Conservation (phyloP, 1,140 invertebrate species). For the Anoplophora glabripennis region DNA sequence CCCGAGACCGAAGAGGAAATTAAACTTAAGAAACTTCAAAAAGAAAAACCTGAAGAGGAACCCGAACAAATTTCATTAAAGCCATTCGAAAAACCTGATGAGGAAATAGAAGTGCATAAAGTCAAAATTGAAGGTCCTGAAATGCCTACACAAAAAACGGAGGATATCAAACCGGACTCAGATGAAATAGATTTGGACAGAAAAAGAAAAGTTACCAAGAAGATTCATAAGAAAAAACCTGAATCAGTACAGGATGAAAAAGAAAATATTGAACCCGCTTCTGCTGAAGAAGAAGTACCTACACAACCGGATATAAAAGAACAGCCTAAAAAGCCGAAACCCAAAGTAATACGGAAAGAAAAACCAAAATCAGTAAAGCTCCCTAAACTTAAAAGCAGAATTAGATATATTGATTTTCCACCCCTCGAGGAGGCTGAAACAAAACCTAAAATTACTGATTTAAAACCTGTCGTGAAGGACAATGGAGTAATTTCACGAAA, state of each 20-base stretch:
- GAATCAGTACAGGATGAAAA: neutral
- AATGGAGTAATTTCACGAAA: slow-evolving; percentile 68
- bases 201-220: too few species aligned
- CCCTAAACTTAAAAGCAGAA: slow-evolving; percentile 66
- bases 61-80: slow-evolving; percentile 17
- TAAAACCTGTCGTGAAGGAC: slow-evolving; percentile 55
- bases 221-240: slow-evolving; percentile 5
- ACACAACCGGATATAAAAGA: neutral
- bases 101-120: slow-evolving; percentile 5
- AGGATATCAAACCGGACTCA: slow-evolving; percentile 3
- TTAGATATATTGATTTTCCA: slow-evolving; percentile 60
- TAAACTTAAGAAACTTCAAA: slow-evolving; percentile 33
- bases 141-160: slow-evolving; percentile 12
- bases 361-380: slow-evolving; percentile 42
- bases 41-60: slow-evolving; percentile 38
- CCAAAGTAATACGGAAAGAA: slow-evolving; percentile 34
- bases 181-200: slow-evolving; percentile 4
- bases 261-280: too few species aligned
- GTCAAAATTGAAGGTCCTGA: slow-evolving; percentile 14
- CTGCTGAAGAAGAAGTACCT: too few species aligned
- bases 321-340: slow-evolving; percentile 13
- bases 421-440: slow-evolving; percentile 49
- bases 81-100: neutral
- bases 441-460: slow-evolving; percentile 51
- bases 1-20: slow-evolving; percentile 48